Conservation (phyloP, 2,888 invertebrate genomes). For the Agrotis puta region DNA sequence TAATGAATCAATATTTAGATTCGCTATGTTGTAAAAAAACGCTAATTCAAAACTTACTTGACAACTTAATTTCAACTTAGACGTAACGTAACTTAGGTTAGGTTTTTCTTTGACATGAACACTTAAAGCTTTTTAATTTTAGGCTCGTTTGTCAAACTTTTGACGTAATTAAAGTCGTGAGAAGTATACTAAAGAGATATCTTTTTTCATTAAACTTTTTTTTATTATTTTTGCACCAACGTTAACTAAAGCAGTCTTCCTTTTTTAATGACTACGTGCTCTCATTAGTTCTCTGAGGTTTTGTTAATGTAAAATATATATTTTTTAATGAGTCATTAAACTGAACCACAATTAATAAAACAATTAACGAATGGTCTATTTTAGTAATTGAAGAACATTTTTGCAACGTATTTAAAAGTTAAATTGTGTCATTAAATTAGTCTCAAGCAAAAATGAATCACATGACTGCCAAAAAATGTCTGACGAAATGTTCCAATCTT, state of each 20-base stretch:
- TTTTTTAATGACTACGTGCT: slow-evolving; percentile 36
- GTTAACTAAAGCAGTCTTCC: slow-evolving; percentile 36
- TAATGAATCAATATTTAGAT: slow-evolving; percentile 23
- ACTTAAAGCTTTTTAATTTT: slow-evolving; percentile 87
- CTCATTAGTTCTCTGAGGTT: slow-evolving; percentile 27
- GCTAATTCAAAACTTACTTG: slow-evolving; percentile 23
- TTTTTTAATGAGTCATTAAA: background rate
- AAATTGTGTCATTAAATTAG: too few relatives aligned
- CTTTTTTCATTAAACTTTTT: slow-evolving; percentile 47
- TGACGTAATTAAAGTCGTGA: slow-evolving; percentile 64
- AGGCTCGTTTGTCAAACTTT: slow-evolving; percentile 74
- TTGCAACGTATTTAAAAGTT: background rate
- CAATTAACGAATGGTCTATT: background rate
- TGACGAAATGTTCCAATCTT: too few relatives aligned
- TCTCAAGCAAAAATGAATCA: background rate
- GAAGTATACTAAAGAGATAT: slow-evolving; percentile 57
- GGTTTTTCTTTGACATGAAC: slow-evolving; percentile 84
- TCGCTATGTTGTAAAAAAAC: slow-evolving; percentile 16
- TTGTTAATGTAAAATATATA: background rate
- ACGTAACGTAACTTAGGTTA: slow-evolving; percentile 40
- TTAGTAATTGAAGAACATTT: background rate
- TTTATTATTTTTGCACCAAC: slow-evolving; percentile 45
- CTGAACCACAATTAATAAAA: background rate
- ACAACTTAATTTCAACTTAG: slow-evolving; percentile 40
- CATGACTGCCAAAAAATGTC: background rate